Evolutionary conservation across 1,140 invertebrate species (phyloP), one percentile per base, ranked within the genome.

Genomic region (Andrena cerasifolii): DNA sequence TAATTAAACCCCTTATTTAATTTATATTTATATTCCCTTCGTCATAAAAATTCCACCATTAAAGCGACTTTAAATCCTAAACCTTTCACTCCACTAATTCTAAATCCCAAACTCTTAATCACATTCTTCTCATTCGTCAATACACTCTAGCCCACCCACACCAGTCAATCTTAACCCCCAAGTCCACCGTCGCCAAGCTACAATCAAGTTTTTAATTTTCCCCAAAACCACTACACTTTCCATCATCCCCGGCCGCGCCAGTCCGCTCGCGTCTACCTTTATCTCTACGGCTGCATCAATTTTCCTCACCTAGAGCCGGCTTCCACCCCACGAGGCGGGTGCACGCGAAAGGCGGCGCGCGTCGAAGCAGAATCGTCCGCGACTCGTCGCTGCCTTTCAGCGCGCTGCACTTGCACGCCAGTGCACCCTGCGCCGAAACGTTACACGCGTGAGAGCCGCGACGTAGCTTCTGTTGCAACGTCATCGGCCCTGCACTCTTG

Each of bases 381-480:
- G 51, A 56, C 53, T 28, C 43, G 71, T 14, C 28, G 47, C 59
- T 40, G 33, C 18, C 53, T 59, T 62, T 40, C 31, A 53, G 33
- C 24, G 43, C 47, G 56, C 8, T 43, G 70, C 56, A 61, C 56
- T 59, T 28, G 71, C 47, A 24, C 18, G 33, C 3, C 8, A 3
- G 51, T 16, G 54, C 68, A 51, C 43, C 21, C 31, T 68, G 26
- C 45, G 31, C 51, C 18, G 72, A 28, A 75, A 75, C 73, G 31
- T 74, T 74, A 79, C 47, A 79, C 53, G 71, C 77, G 77, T 79
- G 71, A 79, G 71, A 79, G 51, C 40, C 47, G 8, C 24, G 59
- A 7, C 18, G 24, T 33, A 71, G 53, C 36, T 49, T 59, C 49
- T 79, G 77, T 79, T 79, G 47, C 77, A 58, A 79, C 59, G 51